Evolutionary conservation across 2,113 vertebrate genomes (phyloP).

Genomic region (Corydoras maculifer): DNA sequence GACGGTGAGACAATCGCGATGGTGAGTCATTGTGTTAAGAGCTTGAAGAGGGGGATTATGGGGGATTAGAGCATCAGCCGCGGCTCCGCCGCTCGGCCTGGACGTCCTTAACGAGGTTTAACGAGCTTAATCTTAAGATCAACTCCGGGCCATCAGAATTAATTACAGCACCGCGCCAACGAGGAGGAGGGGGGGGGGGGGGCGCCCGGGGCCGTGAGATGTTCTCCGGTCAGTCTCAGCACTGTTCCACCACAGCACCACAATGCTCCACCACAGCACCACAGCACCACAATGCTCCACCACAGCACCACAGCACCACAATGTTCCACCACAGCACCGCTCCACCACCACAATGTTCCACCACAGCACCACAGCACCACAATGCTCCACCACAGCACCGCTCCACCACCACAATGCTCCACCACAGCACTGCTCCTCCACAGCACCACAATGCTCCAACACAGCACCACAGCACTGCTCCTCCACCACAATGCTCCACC

Average conservation of each 20-base stretch:
- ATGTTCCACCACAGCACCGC: no score
- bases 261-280: background rate
- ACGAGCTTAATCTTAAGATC: conserved; percentile 34
- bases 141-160: conserved; percentile 16
- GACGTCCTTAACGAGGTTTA: conserved; percentile 22
- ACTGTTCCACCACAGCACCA: no score
- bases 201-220: background rate
- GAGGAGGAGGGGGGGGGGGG: background rate
- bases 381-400: no score
- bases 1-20: background rate
- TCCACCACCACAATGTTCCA: no score
- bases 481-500: no score
- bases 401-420: no score
- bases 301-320: no score
- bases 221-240: background rate
- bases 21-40: conserved; percentile 1
- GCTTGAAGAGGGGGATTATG: conserved; percentile 19
- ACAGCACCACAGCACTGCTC: no score
- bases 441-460: no score
- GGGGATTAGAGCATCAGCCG: conserved; percentile 13
- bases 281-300: no score
- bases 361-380: no score
- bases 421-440: no score
- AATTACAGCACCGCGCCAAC: background rate
- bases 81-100: background rate